Percentiles rank a stretch among this genome's conserved stretches.
Evolutionary conservation across 2,797 vertebrate genomes (phyloP).

Genomic region (Apogon talboti): DNA sequence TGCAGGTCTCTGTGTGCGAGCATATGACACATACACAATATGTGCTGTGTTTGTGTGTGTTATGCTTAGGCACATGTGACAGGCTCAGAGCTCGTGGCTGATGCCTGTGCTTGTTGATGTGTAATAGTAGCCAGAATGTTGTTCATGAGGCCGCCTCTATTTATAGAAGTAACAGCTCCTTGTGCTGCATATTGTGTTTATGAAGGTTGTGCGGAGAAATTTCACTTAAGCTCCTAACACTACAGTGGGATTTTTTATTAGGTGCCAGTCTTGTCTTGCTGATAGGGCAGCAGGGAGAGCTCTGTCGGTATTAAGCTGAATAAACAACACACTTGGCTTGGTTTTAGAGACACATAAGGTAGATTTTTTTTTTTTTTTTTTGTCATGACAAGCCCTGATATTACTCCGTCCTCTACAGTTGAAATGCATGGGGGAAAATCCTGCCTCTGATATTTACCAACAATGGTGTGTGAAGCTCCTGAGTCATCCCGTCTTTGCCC

Average conservation of each 20-base stretch:
- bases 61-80: constrained; percentile 63
- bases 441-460: constrained; percentile 53
- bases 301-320: constrained; percentile 11
- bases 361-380: constrained; percentile 5
- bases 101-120: constrained; percentile 71
- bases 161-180: constrained; percentile 73
- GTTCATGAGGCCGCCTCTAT: constrained; percentile 66
- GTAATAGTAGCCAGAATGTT: constrained; percentile 75
- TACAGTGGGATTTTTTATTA: constrained; percentile 43
- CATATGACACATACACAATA: constrained; percentile 64
- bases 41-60: constrained; percentile 54
- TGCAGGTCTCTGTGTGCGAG: constrained; percentile 52
- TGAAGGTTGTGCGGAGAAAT: constrained; percentile 50
- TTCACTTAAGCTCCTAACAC: constrained; percentile 46
- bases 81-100: constrained; percentile 60
- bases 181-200: constrained; percentile 69
- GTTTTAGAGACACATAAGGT: constrained; percentile 7
- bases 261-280: constrained; percentile 28
- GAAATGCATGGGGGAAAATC: constrained; percentile 44
- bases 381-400: constrained; percentile 16
- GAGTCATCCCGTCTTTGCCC: constrained; percentile 36
- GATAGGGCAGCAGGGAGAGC: neutral
- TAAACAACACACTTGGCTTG: constrained; percentile 17
- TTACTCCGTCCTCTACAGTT: neutral
- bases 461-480: constrained; percentile 31